Conservation (phyloP, 2,888 invertebrate genomes). For the Ernsta delagoae region DNA sequence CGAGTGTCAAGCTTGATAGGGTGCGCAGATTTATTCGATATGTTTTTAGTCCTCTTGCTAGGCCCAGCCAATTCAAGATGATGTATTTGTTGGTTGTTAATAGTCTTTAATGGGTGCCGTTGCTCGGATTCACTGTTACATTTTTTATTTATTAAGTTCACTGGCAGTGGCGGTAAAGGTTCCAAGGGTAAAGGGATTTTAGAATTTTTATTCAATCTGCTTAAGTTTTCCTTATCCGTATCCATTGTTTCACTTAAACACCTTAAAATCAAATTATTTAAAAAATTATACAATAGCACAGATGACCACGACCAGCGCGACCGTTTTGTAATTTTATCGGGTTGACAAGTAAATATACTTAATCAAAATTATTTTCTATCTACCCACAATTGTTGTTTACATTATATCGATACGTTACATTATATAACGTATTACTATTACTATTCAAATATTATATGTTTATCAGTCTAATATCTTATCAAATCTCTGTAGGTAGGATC, state of each 20-base stretch:
- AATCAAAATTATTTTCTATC: constrained; percentile 18
- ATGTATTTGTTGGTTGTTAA: constrained; percentile 47
- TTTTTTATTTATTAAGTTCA: constrained; percentile 50
- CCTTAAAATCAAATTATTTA: background rate
- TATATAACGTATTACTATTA: background rate
- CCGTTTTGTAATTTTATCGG: constrained; percentile 43
- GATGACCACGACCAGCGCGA: constrained; percentile 61
- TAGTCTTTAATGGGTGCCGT: constrained; percentile 58
- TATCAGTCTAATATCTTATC: too few species aligned
- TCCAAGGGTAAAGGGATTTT: constrained; percentile 65
- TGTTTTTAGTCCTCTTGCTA: constrained; percentile 39
- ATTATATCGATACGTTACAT: background rate
- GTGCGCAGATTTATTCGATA: constrained; percentile 41
- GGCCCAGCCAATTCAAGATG: constrained; percentile 42
- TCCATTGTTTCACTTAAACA: constrained; percentile 14
- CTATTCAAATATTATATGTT: too few species aligned
- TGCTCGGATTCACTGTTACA: constrained; percentile 41
- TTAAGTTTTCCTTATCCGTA: constrained; percentile 59
- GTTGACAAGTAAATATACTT: background rate
- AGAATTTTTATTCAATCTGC: constrained; percentile 45
- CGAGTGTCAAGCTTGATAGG: constrained; percentile 50
- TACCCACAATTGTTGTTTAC: constrained; percentile 45
- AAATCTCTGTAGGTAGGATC: too few species aligned
- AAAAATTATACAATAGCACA: background rate
- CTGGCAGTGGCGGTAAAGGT: constrained; percentile 62